A percentile compares a stretch with the other conserved stretches of the same genome.
These are phyloP conservation scores for Bovichtus variegatus DNA, from an alignment of 2,797 vertebrate genomes.

Conservation along the genomic window DNA sequence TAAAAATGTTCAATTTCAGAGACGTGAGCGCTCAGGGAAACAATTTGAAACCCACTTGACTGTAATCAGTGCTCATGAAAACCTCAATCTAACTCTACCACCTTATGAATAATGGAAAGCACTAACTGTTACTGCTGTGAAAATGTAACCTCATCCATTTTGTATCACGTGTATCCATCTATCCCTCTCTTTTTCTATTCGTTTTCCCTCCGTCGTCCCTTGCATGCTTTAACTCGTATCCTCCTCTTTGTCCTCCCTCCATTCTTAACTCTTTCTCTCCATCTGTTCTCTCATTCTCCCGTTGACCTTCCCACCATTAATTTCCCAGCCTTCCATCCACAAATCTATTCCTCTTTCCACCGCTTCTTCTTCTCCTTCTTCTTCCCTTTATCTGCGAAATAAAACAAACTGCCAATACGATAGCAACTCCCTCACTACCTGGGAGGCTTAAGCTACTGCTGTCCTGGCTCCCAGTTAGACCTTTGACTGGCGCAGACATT, in stretches of 20 bases:
- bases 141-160: slow-evolving; percentile 43
- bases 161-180: neutral
- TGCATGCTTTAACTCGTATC: neutral
- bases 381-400: neutral
- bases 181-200: neutral
- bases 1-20: slow-evolving; percentile 4
- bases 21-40: neutral
- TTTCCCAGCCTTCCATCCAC: neutral
- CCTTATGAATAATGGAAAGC: slow-evolving; percentile 51
- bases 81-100: slow-evolving; percentile 21
- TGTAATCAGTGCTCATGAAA: slow-evolving; percentile 39
- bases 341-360: neutral
- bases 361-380: neutral
- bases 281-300: neutral
- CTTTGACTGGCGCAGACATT: no score
- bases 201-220: neutral
- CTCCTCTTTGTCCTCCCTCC: neutral
- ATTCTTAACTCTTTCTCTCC: neutral
- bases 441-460: no score
- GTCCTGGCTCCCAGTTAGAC: no score
- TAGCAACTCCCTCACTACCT: no score
- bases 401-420: no score
- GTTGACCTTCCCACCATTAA: neutral
- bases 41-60: slow-evolving; percentile 39
- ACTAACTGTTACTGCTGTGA: slow-evolving; percentile 50